A percentile compares a stretch with the other conserved stretches of the same genome.
phyloP scores from a whole-genome alignment of 1,140 invertebrate species.

The Drosophila tsacasi region DNA sequence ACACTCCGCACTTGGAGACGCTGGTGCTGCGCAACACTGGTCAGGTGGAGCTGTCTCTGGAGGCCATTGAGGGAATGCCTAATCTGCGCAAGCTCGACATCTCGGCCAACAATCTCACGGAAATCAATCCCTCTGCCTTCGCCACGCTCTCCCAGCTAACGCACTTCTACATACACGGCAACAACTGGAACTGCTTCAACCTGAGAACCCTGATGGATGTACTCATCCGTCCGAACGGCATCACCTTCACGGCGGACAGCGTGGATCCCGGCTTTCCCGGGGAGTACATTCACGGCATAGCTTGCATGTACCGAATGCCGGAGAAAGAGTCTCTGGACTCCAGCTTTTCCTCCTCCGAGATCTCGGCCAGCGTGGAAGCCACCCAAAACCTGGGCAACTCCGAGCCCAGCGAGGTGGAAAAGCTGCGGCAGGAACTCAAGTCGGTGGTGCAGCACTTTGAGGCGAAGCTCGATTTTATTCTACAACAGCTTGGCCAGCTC shows the following conservation, averaged over 20 bases:
- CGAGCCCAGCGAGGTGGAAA: slow-evolving; percentile 30
- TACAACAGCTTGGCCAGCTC: slow-evolving; percentile 33
- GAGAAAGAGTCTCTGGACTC: slow-evolving; percentile 35
- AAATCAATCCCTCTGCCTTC: slow-evolving; percentile 62
- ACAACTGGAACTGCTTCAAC: slow-evolving; percentile 78
- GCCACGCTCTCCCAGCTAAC: slow-evolving; percentile 54
- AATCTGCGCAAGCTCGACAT: slow-evolving; percentile 66
- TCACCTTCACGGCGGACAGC: slow-evolving; percentile 58
- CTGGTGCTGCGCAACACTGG: slow-evolving; percentile 75
- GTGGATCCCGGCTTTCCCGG: slow-evolving; percentile 65
- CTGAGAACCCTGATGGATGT: slow-evolving; percentile 65
- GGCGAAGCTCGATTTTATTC: slow-evolving; percentile 53
- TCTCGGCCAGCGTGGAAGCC: slow-evolving; percentile 40
- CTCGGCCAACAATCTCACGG: slow-evolving; percentile 64
- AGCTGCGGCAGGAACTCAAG: slow-evolving; percentile 64
- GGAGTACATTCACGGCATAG: slow-evolving; percentile 67
- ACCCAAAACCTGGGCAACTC: neutral
- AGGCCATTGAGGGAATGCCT: slow-evolving; percentile 49
- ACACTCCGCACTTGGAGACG: slow-evolving; percentile 54
- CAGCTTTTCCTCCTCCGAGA: slow-evolving; percentile 15
- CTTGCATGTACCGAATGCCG: slow-evolving; percentile 77
- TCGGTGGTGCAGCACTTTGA: slow-evolving; percentile 70
- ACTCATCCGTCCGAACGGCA: slow-evolving; percentile 57
- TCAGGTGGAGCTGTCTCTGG: slow-evolving; percentile 50
- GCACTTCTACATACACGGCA: slow-evolving; percentile 72